Evolutionary conservation across 1,140 invertebrate genomes (phyloP).

Genomic region (Procambarus virginalis): DNA sequence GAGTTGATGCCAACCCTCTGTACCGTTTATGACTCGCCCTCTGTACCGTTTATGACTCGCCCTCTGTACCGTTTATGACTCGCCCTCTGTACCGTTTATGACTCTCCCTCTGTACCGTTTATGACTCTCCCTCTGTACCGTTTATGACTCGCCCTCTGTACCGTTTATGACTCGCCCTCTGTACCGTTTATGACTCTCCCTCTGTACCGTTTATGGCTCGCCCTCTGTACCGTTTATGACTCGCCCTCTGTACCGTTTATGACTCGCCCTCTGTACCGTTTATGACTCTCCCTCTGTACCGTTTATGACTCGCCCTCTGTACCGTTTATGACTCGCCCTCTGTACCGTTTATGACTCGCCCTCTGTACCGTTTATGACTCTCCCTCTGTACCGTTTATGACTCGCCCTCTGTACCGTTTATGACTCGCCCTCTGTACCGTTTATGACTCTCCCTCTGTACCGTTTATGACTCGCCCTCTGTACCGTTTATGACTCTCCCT

Average conservation of each 20-base stretch:
- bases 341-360: not conserved
- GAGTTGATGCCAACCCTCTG: constrained; percentile 11
- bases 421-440: not conserved
- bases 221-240: too few species aligned
- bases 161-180: not conserved
- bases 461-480: not conserved
- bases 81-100: not conserved
- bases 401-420: not conserved
- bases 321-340: not conserved
- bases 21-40: not conserved
- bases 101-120: not conserved
- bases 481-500: not conserved
- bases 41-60: too few species aligned
- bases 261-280: not conserved
- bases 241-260: not conserved
- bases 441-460: not conserved
- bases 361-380: too few species aligned
- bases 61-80: not conserved
- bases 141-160: not conserved
- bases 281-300: constrained; percentile 4
- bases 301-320: not conserved
- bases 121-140: not conserved
- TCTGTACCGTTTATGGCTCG: not conserved
- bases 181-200: not conserved
- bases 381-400: not conserved